Percentiles rank a stretch among this genome's conserved stretches.
Conservation (phyloP, 2,797 vertebrate species). For the Yasuhikotakia modesta region DNA sequence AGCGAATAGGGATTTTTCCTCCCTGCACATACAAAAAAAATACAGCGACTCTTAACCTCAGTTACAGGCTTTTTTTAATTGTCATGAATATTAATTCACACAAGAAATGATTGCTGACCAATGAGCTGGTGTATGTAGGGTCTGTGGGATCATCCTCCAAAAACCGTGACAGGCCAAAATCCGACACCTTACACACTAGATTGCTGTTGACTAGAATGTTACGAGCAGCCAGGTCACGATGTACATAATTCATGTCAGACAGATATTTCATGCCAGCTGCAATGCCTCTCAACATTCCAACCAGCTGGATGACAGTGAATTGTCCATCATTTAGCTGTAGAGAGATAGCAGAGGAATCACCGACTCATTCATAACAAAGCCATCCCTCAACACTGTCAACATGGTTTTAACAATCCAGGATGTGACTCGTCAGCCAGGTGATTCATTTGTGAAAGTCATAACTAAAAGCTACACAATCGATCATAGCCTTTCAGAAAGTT, state of each 20-base stretch:
- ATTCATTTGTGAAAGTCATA: conserved; percentile 70
- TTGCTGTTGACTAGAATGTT: conserved; percentile 99
- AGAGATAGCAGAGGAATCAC: conserved; percentile 47
- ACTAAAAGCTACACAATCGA: conserved; percentile 58
- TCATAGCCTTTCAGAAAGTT: conserved; percentile 45
- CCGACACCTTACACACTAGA: conserved; percentile 97
- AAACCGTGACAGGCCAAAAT: conserved; percentile 96
- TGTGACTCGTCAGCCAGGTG: conserved; percentile 63
- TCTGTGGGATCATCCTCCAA: conserved; percentile 93
- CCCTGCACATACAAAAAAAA: conserved; percentile 75
- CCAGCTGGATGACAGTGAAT: conserved; percentile 98
- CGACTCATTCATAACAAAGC: conserved; percentile 18
- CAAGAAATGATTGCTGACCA: conserved; percentile 77
- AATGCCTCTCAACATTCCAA: conserved; percentile 95
- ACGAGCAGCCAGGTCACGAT: conserved; percentile 94
- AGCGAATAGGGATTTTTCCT: conserved; percentile 98
- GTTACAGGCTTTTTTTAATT: not conserved
- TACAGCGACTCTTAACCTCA: not conserved
- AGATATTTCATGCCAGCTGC: conserved; percentile 98
- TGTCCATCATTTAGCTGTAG: conserved; percentile 94
- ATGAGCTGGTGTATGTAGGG: conserved; percentile 95
- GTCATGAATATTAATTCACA: not conserved
- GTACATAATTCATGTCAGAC: conserved; percentile 97
- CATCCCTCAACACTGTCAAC: conserved; percentile 31
- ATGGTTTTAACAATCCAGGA: conserved; percentile 61